Evolutionary conservation across 2,797 vertebrate species (phyloP), one percentile per base, ranked within the genome.

Genomic region (Pelobates cultripes): DNA sequence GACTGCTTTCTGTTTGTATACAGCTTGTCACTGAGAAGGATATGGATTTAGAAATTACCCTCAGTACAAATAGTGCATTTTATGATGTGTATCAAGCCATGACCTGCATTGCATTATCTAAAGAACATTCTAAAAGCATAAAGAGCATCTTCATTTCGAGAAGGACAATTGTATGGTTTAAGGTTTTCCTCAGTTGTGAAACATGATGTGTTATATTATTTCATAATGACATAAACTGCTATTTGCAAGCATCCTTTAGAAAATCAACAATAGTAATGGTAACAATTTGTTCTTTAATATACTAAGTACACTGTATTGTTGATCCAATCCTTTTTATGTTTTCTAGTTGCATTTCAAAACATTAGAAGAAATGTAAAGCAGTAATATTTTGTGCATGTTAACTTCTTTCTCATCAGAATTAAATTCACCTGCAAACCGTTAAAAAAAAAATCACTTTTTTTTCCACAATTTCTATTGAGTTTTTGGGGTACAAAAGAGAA

Each of bases 41-140:
- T 80, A 61, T 75, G 72, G n/a, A 80, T 60, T 70, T 61, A 44
- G 42, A 80, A 70, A 80, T 75, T 57, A 80, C 64, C 43, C 64
- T 61, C 53, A 60, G 72, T 75, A 17, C 45, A 44, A 60, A 75
- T 68, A 51, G 72, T 17, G 41, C 43, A 57, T 73, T 69, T 80
- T 80, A 70, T 69, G 43, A 66, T 45, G 64, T 43, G 45, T 28
- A 74, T 41, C 3, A 40, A 80, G 15, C n/a, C 9, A 53, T 55
- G 43, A 63, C 57, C 53, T 66, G 43, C 57, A 72, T 47, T 53
- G 63, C 13, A 73, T 68, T 73, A 74, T 53, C 47, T 68, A 73
- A 42, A 64, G 61, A 15, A 15, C 60, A 17, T 42, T 71, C 28
- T 9, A 6, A 72, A 64, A 64, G 63, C 17, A 15, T 43, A 64